Percentiles rank a stretch among this genome's conserved stretches.
Evolutionary conservation across 2,888 invertebrate species (phyloP).

Genomic region (Punctoribates punctum): DNA sequence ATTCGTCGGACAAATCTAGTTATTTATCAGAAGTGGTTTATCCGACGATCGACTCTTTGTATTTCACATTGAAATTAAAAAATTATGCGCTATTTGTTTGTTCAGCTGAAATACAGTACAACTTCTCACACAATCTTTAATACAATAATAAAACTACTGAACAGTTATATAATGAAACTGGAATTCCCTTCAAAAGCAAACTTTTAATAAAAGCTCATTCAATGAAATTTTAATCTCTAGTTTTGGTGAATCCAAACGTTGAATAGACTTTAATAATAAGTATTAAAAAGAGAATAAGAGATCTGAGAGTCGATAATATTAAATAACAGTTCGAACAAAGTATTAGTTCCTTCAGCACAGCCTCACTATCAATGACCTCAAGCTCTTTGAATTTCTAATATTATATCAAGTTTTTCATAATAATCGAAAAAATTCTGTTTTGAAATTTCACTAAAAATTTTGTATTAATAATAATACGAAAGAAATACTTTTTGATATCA

Average conservation of each 20-base stretch:
- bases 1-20: too few species aligned
- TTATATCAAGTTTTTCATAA: not conserved
- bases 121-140: not conserved
- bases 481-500: not conserved
- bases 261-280: slow-evolving; percentile 1
- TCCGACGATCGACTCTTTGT: not conserved
- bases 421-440: not conserved
- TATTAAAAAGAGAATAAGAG: not conserved
- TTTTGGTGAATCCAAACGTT: not conserved
- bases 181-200: not conserved
- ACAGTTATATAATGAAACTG: not conserved
- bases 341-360: not conserved
- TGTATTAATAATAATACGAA: not conserved
- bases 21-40: not conserved
- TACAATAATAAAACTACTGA: not conserved
- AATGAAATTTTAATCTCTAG: not conserved
- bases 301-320: not conserved
- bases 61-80: not conserved
- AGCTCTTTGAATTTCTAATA: not conserved
- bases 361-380: not conserved
- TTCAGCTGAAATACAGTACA: not conserved
- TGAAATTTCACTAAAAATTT: not conserved
- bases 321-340: not conserved
- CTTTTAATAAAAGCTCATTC: not conserved
- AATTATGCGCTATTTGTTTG: not conserved